Conservation (phyloP, 1,140 invertebrate genomes). For the Anthonomus grandis region DNA sequence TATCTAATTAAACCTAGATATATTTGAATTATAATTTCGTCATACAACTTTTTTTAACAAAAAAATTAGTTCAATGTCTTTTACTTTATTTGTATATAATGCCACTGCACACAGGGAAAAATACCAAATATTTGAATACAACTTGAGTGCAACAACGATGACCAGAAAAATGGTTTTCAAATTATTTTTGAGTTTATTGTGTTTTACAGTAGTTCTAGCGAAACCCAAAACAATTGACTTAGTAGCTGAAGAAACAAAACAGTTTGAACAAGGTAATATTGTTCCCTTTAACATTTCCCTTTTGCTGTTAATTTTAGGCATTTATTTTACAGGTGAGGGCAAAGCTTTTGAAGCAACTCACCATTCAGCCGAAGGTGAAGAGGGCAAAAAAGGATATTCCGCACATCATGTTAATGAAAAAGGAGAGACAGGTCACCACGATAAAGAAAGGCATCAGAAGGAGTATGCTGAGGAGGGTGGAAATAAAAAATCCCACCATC, state of each 20-base stretch:
- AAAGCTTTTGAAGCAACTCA: slow-evolving; percentile 5
- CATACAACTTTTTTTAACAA: slow-evolving; percentile 7
- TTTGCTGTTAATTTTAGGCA: neutral
- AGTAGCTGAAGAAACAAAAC: slow-evolving; percentile 13
- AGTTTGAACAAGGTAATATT: slow-evolving; percentile 13
- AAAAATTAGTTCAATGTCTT: slow-evolving; percentile 22
- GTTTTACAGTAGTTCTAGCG: neutral
- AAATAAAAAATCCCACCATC: slow-evolving; percentile 60
- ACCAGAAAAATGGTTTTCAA: neutral
- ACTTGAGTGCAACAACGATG: neutral
- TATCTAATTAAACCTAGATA: slow-evolving; percentile 7
- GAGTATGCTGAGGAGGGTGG: slow-evolving; percentile 57
- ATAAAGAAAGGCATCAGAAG: slow-evolving; percentile 58
- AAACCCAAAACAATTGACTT: slow-evolving; percentile 13
- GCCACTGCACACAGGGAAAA: neutral
- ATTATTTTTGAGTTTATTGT: neutral
- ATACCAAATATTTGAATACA: neutral
- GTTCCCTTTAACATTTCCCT: neutral
- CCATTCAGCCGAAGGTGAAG: slow-evolving; percentile 35
- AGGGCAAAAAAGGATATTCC: slow-evolving; percentile 43
- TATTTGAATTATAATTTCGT: slow-evolving; percentile 5
- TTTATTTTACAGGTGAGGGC: slow-evolving; percentile 14
- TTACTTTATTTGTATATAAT: slow-evolving; percentile 12
- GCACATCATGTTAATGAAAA: slow-evolving; percentile 57
- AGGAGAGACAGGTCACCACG: slow-evolving; percentile 61